phyloP scores from a whole-genome alignment of 2,888 invertebrate species.

The Eretmocerus hayati region DNA sequence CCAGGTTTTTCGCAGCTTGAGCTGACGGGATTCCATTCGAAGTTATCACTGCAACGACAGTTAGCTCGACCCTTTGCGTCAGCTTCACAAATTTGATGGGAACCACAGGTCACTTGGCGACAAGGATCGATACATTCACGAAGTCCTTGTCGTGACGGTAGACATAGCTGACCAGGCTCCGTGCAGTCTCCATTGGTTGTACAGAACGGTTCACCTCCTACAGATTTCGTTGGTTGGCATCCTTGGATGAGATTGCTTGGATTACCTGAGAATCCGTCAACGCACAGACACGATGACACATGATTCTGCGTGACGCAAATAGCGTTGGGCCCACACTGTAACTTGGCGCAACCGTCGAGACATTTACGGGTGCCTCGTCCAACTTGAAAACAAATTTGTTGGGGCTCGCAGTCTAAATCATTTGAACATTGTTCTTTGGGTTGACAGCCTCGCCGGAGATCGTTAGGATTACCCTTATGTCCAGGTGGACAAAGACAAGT shows the following conservation, averaged over 20 bases:
- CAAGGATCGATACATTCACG: conserved; percentile 73
- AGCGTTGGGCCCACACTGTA: conserved; percentile 87
- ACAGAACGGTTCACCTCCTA: conserved; percentile 55
- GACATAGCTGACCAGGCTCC: conserved; percentile 61
- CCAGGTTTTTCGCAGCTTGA: conserved; percentile 82
- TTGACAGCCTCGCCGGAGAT: conserved; percentile 64
- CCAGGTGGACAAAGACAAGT: conserved; percentile 75
- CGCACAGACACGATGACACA: conserved; percentile 78
- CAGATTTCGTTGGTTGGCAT: conserved; percentile 65
- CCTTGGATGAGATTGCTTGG: conserved; percentile 73
- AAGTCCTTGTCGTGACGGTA: conserved; percentile 54
- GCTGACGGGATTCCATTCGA: conserved; percentile 75
- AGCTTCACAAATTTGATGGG: conserved; percentile 72
- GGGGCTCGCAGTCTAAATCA: conserved; percentile 73
- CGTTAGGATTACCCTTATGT: conserved; percentile 65
- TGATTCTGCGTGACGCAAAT: conserved; percentile 78
- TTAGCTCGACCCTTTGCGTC: conserved; percentile 61
- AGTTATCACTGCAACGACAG: conserved; percentile 73
- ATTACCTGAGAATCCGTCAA: conserved; percentile 74
- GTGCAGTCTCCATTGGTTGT: conserved; percentile 63
- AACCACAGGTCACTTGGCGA: conserved; percentile 71
- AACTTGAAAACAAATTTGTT: conserved; percentile 83
- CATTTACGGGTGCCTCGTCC: conserved; percentile 73
- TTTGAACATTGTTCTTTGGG: conserved; percentile 70
- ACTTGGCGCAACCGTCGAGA: conserved; percentile 78